Percentiles rank a stretch among this genome's conserved stretches.
Evolutionary conservation across 2,113 vertebrate species (phyloP).

Genomic region (Zapus hudsonius): DNA sequence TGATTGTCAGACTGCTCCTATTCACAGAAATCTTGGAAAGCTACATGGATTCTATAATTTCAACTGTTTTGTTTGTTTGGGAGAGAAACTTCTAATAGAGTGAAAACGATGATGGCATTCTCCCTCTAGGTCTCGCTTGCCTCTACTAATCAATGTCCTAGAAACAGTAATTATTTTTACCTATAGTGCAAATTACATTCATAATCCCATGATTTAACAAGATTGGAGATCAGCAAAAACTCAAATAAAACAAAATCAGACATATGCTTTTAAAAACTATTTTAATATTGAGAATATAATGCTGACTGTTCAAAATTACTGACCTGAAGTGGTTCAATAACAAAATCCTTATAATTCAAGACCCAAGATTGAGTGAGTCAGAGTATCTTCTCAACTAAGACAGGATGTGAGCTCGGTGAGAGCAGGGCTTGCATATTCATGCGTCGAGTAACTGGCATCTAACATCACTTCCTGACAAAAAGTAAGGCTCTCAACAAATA

Average conservation of each 20-base stretch:
- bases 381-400: background rate
- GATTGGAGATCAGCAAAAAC: background rate
- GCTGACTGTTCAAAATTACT: background rate
- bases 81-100: background rate
- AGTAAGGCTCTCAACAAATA: constrained; percentile 16
- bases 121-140: background rate
- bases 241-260: background rate
- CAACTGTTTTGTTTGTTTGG: background rate
- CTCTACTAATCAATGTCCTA: background rate
- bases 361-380: background rate
- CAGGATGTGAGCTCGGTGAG: background rate
- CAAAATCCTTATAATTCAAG: background rate
- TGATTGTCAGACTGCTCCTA: background rate
- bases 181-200: background rate
- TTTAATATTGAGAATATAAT: constrained; percentile 13
- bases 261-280: background rate
- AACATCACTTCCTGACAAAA: background rate
- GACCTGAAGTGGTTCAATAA: background rate
- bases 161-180: background rate
- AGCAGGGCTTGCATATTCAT: background rate
- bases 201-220: background rate
- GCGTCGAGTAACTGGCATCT: background rate
- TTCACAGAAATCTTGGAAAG: background rate
- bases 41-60: background rate
- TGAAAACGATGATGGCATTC: background rate